Evolutionary conservation across 2,113 vertebrate genomes (phyloP).

Genomic region (Casuarius casuarius): DNA sequence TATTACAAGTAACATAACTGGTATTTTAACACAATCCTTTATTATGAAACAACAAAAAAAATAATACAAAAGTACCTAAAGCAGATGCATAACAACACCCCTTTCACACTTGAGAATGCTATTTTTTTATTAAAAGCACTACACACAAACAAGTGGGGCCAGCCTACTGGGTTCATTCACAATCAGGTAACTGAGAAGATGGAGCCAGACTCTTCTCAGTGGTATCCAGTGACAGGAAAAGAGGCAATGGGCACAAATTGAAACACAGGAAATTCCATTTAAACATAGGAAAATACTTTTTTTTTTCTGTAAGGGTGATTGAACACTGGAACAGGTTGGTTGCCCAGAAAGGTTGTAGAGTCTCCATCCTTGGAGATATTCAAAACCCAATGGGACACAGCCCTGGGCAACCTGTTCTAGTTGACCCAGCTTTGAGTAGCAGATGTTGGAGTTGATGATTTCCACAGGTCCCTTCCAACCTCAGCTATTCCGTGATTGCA

Average conservation of each 20-base stretch:
- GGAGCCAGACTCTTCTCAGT: not conserved
- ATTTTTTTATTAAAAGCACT: not conserved
- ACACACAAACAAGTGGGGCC: not conserved
- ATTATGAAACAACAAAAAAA: not conserved
- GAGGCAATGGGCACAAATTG: not conserved
- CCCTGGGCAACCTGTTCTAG: not conserved
- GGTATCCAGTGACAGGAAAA: not conserved
- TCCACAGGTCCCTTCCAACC: not conserved
- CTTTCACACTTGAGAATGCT: not conserved
- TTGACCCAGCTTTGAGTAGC: not conserved
- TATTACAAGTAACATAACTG: not conserved
- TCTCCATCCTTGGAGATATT: not conserved
- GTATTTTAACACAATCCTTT: not conserved
- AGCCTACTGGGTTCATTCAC: not conserved
- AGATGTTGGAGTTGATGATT: accelerated
- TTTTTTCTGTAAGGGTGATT: not conserved
- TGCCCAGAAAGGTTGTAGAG: not conserved
- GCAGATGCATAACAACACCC: not conserved
- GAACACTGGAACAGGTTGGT: not conserved
- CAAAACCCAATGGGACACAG: not conserved
- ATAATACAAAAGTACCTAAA: not conserved
- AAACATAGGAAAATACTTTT: not conserved
- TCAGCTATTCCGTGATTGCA: not conserved
- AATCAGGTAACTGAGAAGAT: not conserved
- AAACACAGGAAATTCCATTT: not conserved